phyloP scores from a whole-genome alignment of 2,113 vertebrate species.

The Neodontobutis hainanensis region DNA sequence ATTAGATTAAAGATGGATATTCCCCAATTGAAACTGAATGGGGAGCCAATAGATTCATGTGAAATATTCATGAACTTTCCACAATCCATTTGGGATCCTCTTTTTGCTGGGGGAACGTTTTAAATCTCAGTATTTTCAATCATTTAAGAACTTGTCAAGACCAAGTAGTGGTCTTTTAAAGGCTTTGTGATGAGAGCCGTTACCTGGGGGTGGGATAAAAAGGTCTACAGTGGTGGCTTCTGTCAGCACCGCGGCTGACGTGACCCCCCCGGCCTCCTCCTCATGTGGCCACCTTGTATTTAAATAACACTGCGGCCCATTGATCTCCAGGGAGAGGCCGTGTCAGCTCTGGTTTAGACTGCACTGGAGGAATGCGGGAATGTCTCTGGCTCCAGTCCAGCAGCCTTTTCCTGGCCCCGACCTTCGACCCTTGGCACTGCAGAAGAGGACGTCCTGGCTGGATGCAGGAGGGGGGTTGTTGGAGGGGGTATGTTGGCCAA shows the following conservation, averaged over 20 bases:
- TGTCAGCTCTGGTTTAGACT: constrained; percentile 59
- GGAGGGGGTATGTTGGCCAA: constrained; percentile 26
- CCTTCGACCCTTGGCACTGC: constrained; percentile 60
- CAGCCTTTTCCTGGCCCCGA: constrained; percentile 62
- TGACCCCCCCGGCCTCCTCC: background rate
- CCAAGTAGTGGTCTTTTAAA: constrained; percentile 12
- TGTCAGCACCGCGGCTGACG: constrained; percentile 31
- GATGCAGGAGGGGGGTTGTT: background rate
- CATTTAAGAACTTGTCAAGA: constrained; percentile 35
- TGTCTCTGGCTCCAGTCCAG: constrained; percentile 57
- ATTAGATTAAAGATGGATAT: background rate
- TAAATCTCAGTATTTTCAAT: constrained; percentile 35
- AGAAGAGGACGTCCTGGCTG: constrained; percentile 5
- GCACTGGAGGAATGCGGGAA: constrained; percentile 65
- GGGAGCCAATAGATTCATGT: constrained; percentile 23
- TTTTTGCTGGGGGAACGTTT: constrained; percentile 10
- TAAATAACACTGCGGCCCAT: constrained; percentile 62
- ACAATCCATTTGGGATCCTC: constrained; percentile 31
- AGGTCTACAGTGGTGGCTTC: background rate
- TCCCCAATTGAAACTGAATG: constrained; percentile 22
- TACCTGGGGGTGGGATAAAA: constrained; percentile 25
- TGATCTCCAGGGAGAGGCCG: constrained; percentile 60
- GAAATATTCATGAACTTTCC: constrained; percentile 49
- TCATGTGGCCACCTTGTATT: constrained; percentile 48
- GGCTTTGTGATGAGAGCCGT: constrained; percentile 19